Percentiles rank a stretch among this genome's conserved stretches.
phyloP scores from a whole-genome alignment of 2,113 vertebrate species.

The Alosa alosa region DNA sequence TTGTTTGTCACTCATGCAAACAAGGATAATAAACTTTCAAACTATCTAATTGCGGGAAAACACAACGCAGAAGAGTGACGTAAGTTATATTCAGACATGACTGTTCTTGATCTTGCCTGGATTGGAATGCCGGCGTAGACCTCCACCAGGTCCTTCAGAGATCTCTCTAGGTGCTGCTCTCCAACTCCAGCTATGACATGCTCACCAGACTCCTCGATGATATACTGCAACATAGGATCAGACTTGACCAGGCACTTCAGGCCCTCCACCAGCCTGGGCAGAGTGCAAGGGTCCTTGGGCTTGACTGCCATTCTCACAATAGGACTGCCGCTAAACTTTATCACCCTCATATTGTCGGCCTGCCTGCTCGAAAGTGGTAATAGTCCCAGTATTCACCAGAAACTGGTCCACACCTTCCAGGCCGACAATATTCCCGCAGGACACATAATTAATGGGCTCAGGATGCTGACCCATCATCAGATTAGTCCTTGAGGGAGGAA shows the following conservation, averaged over 20 bases:
- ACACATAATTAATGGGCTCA: constrained; percentile 94
- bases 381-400: constrained; percentile 93
- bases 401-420: constrained; percentile 93
- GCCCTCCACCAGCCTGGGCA: constrained; percentile 94
- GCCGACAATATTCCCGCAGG: constrained; percentile 94
- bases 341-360: constrained; percentile 93
- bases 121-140: constrained; percentile 94
- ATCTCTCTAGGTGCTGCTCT: constrained; percentile 94
- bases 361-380: constrained; percentile 91
- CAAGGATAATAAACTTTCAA: no score
- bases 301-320: constrained; percentile 92
- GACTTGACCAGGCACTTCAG: constrained; percentile 92
- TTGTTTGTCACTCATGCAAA: no score
- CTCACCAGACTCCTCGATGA: constrained; percentile 95
- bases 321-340: constrained; percentile 97
- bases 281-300: constrained; percentile 88
- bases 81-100: not conserved
- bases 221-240: constrained; percentile 97
- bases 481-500: constrained; percentile 77
- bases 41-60: no score
- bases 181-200: constrained; percentile 93
- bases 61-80: no score
- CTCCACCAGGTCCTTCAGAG: constrained; percentile 93
- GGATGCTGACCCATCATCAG: constrained; percentile 96
- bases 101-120: constrained; percentile 70